phyloP scores from a whole-genome alignment of 2,888 invertebrate species.

The Epiperipatus broadwayi region DNA sequence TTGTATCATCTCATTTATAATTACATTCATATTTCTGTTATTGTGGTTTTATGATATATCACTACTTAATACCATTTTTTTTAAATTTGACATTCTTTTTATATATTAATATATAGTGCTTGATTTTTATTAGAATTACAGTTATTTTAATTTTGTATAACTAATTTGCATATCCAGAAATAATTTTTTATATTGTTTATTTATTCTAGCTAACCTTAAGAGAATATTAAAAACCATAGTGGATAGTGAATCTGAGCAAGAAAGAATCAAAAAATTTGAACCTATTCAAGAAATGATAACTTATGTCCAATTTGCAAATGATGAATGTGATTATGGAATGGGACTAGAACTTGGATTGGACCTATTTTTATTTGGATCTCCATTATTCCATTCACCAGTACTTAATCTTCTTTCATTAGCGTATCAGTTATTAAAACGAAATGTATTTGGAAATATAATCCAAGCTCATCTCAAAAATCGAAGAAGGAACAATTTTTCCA shows the following conservation, averaged over 20 bases:
- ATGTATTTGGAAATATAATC: slow-evolving; percentile 50
- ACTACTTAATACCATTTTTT: no score
- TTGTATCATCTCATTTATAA: no score
- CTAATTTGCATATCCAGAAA: not conserved
- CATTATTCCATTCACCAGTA: slow-evolving; percentile 44
- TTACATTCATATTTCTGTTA: no score
- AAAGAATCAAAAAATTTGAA: slow-evolving; percentile 41
- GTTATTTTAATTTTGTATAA: no score
- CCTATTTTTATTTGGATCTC: slow-evolving; percentile 54
- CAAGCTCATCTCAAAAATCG: slow-evolving; percentile 53
- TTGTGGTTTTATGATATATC: no score
- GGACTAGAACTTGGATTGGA: slow-evolving; percentile 71
- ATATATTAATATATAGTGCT: no score
- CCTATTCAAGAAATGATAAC: slow-evolving; percentile 61
- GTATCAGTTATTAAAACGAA: slow-evolving; percentile 52
- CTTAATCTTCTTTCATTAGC: slow-evolving; percentile 46
- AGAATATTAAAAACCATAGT: slow-evolving; percentile 44
- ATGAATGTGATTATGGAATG: slow-evolving; percentile 87
- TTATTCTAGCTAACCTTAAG: slow-evolving; percentile 41
- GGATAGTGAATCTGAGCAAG: slow-evolving; percentile 33
- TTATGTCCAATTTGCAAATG: slow-evolving; percentile 66
- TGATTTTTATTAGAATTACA: no score
- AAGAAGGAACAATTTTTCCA: no score
- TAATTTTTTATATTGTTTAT: slow-evolving; percentile 8
- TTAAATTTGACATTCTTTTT: no score